These are phyloP conservation scores for Listronotus bonariensis DNA, from an alignment of 1,140 invertebrate genomes.

Conservation along the genomic window DNA sequence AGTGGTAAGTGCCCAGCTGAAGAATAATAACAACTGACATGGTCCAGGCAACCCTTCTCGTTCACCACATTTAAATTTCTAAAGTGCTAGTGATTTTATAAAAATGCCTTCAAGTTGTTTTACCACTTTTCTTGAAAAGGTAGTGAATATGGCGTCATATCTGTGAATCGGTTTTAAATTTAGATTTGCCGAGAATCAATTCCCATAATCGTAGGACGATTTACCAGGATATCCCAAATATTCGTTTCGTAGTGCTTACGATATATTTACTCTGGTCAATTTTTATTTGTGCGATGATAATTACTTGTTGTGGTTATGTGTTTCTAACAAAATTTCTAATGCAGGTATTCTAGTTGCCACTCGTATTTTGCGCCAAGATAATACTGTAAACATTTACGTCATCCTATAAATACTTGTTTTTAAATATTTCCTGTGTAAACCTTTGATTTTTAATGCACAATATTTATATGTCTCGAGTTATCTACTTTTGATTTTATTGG, in stretches of 20 bases:
- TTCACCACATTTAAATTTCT: slow-evolving; percentile 47
- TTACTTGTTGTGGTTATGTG: slow-evolving; percentile 18
- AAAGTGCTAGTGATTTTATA: slow-evolving; percentile 37
- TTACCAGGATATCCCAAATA: neutral
- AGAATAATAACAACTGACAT: slow-evolving; percentile 70
- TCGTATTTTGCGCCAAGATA: slow-evolving; percentile 19
- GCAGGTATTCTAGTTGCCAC: neutral
- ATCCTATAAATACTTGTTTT: slow-evolving; percentile 14
- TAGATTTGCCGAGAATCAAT: slow-evolving; percentile 46
- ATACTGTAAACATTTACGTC: slow-evolving; percentile 38
- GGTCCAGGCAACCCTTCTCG: slow-evolving; percentile 58
- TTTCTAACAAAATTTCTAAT: neutral
- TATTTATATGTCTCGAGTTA: neutral
- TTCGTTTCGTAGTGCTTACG: slow-evolving; percentile 3
- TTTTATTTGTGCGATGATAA: neutral
- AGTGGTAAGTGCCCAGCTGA: slow-evolving; percentile 81
- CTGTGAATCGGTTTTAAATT: slow-evolving; percentile 56
- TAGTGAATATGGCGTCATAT: slow-evolving; percentile 65
- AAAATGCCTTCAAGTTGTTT: slow-evolving; percentile 51
- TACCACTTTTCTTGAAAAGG: slow-evolving; percentile 51
- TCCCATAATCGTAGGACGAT: slow-evolving; percentile 4
- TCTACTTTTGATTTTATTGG: neutral
- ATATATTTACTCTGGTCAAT: neutral
- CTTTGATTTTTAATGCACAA: too few species aligned
- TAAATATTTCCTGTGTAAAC: too few species aligned